phyloP scores from a whole-genome alignment of 1,140 invertebrate genomes.

The Aphis craccivora region DNA sequence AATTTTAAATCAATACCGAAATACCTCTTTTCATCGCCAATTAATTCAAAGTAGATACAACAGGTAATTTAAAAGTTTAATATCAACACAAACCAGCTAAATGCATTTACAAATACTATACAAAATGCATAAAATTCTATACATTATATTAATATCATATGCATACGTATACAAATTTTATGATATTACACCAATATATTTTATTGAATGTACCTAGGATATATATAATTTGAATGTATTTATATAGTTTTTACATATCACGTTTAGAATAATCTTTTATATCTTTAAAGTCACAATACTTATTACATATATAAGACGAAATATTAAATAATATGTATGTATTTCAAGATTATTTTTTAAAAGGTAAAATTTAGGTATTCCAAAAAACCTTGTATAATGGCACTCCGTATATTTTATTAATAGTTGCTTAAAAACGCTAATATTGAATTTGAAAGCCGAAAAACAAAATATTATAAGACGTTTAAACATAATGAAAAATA shows the following conservation, averaged over 20 bases:
- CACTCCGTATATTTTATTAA: not conserved
- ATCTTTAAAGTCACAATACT: not conserved
- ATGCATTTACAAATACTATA: not conserved
- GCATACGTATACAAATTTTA: not conserved
- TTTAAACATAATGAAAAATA: not conserved
- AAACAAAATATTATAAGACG: not conserved
- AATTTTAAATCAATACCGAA: not conserved
- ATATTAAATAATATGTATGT: not conserved
- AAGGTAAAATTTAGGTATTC: constrained; percentile 4
- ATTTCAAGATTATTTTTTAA: not conserved
- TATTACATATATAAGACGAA: not conserved
- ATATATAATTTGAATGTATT: not conserved
- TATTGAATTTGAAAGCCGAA: not conserved
- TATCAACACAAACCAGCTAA: not conserved
- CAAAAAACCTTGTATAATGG: not conserved
- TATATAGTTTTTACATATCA: not conserved
- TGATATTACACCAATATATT: not conserved
- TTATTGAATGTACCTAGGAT: not conserved
- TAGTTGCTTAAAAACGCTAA: not conserved
- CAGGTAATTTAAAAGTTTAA: not conserved
- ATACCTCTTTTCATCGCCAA: not conserved
- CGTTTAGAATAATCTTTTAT: not conserved
- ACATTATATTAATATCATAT: not conserved
- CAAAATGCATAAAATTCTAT: not conserved
- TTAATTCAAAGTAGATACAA: not conserved